Base-by-base conservation (phyloP, 1,140 invertebrate genomes). In the Polyergus mexicanus region DNA sequence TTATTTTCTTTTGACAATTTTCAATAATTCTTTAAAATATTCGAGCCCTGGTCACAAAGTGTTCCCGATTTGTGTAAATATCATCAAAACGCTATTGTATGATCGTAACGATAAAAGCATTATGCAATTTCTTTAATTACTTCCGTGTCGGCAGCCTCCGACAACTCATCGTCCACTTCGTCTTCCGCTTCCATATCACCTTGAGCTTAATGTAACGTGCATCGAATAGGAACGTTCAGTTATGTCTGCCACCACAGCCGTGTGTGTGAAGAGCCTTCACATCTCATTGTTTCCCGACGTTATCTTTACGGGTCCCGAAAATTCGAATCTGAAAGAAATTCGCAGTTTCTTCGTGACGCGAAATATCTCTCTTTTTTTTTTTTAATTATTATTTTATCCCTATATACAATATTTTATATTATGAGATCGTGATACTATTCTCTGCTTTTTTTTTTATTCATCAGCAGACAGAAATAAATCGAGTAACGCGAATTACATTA, bases 131-230 rank as follows among this genome's bases (percentile, higher is more conserved):
- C 60, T 84, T 76, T 77, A 65, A 80, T 85, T 89, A 91, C 93
- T 91, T 93, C 90, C 89, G 91, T 91, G 89, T 91, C 91, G 87
- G 90, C 87, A 85, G 89, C 90, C 85, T 89, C 91, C 86, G 92
- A 88, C 88, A 92, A 85, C 87, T 95, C 93, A 85, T 94, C 94
- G 84, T 94, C 94, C 89, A 93, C 88, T 90, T 95, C 94, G 89
- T 94, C 94, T 86, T 93, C 94, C 76, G 94, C 90, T 90, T 95
- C 94, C 94, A 94, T 94, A 93, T 94, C 94, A 95, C 92, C 93
- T 93, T 91, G 81, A 72, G 84, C 65, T 74, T 84, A 83, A 84
- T 84, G 84, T 78, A 80, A 89, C 83, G 63, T 89, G 66, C 88
- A 89, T 89, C 58, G 88, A 87, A 69, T 62, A 80, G 72, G 41